Evolutionary conservation across 2,797 vertebrate genomes (phyloP), one percentile per base, ranked within the genome.

Genomic region (Peromyscus eremicus): DNA sequence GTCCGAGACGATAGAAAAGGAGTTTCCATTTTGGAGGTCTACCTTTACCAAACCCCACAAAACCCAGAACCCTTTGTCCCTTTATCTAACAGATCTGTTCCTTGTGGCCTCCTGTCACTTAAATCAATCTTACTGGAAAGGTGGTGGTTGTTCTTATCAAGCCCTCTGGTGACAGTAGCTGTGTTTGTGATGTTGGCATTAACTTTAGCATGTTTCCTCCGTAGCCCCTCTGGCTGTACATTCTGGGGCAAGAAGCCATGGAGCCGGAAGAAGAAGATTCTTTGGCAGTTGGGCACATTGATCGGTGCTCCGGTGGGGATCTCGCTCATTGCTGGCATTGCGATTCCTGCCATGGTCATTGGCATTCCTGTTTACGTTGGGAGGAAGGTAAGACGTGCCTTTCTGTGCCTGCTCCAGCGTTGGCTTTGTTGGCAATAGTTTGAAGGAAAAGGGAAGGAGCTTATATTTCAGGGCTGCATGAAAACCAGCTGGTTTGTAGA

Each of bases 221-320:
- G 87, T 97, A 99, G 99, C 98, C 99, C 99, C 84, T 99, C 99
- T 89, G 99, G 99, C 97, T 99, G 99, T 77, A 99, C 99, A 0
- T 99, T 99, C 98, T 99, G 99, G 99, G 99, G 99, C 88, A 99
- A 99, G 98, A 99, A 99, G 98, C 99, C 99, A 2, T 99, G 99
- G 99, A 99, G 99, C 98, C 99, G 99, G 96, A 99, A 99, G 98
- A 99, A 99, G 99, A 99, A 99, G 99, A 99, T 99, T 96, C 98
- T 99, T 95, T 99, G 99, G 99, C 99, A 99, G 98, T 98, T 99
- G 97, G 99, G 99, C 82, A 99, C 99, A 0, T 97, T 99, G 98
- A 99, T 99, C 2, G 99, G 99, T 0, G 99, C 99, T 73, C 99
- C 99, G 0, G 99, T 99, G 6, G 99, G 99, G 97, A 99, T 99